Conservation (phyloP, 2,797 vertebrate genomes). For the Phataginus tetradactyla region DNA sequence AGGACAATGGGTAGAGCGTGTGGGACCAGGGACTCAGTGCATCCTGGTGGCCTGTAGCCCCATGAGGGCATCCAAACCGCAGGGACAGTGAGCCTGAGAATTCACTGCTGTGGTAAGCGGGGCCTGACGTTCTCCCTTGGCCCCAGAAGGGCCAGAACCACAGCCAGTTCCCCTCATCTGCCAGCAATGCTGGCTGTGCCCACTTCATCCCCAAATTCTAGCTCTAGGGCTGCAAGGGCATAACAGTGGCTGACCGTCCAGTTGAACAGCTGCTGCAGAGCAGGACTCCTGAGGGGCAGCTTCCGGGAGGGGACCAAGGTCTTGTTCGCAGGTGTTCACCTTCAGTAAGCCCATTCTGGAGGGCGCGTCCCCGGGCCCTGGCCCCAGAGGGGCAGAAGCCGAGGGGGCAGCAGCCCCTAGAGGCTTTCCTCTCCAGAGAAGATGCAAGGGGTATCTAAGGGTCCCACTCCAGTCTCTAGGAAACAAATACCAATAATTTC, state of each 20-base stretch:
- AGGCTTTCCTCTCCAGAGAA: not conserved
- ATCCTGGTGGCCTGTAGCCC: not conserved
- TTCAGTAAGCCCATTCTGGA: not conserved
- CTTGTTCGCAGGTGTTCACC: no score
- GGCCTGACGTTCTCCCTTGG: fast-evolving
- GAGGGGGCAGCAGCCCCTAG: not conserved
- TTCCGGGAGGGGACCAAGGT: not conserved
- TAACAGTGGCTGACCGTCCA: not conserved
- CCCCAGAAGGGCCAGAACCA: not conserved
- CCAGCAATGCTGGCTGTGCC: not conserved
- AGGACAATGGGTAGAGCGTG: not conserved
- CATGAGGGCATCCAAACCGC: not conserved
- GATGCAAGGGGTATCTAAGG: not conserved
- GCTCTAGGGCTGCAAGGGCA: not conserved
- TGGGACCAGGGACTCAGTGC: not conserved
- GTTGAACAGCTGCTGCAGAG: not conserved
- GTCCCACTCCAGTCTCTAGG: not conserved
- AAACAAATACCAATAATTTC: not conserved
- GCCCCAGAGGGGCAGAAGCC: not conserved
- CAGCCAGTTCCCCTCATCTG: not conserved
- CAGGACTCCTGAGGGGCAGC: not conserved
- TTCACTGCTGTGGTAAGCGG: not conserved
- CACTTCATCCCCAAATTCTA: not conserved
- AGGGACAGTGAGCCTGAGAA: not conserved
- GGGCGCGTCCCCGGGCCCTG: fast-evolving